Percentiles rank a stretch among this genome's conserved stretches.
Conservation (phyloP, 2,888 invertebrate genomes). For the Sphaerophoria rueppellii region DNA sequence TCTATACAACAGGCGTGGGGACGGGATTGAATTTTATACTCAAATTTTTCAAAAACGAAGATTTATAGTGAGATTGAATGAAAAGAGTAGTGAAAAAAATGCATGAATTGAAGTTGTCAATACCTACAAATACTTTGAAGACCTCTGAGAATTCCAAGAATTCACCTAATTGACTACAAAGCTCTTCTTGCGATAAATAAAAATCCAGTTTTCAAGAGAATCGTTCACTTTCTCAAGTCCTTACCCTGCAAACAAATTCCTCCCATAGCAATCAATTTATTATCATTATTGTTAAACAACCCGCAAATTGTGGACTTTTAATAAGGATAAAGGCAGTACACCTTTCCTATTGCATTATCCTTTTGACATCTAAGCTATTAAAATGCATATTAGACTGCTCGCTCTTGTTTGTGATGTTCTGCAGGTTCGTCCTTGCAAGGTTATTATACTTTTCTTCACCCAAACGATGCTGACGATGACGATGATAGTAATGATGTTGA, state of each 20-base stretch:
- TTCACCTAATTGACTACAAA: no score
- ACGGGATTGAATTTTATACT: no score
- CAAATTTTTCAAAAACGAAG: no score
- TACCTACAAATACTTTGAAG: no score
- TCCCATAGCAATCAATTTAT: conserved; percentile 34
- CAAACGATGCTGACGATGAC: background rate
- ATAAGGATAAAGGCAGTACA: conserved; percentile 36
- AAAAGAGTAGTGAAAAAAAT: no score
- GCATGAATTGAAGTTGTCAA: no score
- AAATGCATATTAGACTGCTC: conserved; percentile 49
- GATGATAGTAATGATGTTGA: background rate
- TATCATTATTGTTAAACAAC: conserved; percentile 49
- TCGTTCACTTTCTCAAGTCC: background rate
- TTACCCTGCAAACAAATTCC: no score
- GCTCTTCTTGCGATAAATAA: no score
- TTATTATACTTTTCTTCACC: background rate
- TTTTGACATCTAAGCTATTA: conserved; percentile 42
- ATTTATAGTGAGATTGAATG: no score
- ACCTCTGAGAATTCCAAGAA: no score
- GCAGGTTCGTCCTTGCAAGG: background rate
- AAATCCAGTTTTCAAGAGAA: background rate
- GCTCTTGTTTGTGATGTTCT: background rate
- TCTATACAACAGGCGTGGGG: no score
- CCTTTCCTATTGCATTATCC: conserved; percentile 38
- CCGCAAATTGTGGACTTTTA: conserved; percentile 32